Base-by-base conservation (phyloP, 2,113 vertebrate species). In the Gavialis gangeticus region DNA sequence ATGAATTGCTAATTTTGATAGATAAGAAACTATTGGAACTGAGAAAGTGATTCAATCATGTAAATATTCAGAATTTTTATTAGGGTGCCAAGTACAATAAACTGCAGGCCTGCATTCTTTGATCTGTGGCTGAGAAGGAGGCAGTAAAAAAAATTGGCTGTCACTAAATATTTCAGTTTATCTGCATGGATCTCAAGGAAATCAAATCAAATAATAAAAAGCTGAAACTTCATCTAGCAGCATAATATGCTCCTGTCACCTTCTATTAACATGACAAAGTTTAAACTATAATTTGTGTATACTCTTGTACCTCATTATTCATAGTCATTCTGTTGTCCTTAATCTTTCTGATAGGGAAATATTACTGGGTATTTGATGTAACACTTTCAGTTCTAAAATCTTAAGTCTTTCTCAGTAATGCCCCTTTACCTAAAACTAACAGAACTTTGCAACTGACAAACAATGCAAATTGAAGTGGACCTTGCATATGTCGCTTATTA, bases 101-200 rank as follows among this genome's bases (percentile, higher is more conserved):
- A 90, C 54, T 94, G 17, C 64, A 95, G 67, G 76, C 58, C 21
- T 84, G 10, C 11, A 79, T 96, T 89, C 75, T 97, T 96, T 96
- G 66, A 95, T 97, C 85, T 91, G 3, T 82, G 56, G 86, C 91
- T 95, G 73, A 87, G 86, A 78, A 97, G 3, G 22, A 85, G 25
- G 78, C 46, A 59, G 25, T 79, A 69, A 97, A 89, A 64, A 93
- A 96, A 90, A 90, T 22, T 58, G 75, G 75, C 73, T 94, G 87
- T 88, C 93, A 95, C 28, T 84, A 94, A 95, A 27, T 85, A 92
- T 96, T 98, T 97, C 56, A 56, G 24, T 96, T 96, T 95, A 95
- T 93, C 79, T 90, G 28, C 60, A 79, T 75, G 56, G 6, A 92
- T 92, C 34, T 86, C 77, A 90, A 57, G 79, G 75, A 96, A 96